A percentile compares a stretch with the other conserved stretches of the same genome.
Conservation (phyloP, 2,888 invertebrate species). For the Meghimatium bilineatum region DNA sequence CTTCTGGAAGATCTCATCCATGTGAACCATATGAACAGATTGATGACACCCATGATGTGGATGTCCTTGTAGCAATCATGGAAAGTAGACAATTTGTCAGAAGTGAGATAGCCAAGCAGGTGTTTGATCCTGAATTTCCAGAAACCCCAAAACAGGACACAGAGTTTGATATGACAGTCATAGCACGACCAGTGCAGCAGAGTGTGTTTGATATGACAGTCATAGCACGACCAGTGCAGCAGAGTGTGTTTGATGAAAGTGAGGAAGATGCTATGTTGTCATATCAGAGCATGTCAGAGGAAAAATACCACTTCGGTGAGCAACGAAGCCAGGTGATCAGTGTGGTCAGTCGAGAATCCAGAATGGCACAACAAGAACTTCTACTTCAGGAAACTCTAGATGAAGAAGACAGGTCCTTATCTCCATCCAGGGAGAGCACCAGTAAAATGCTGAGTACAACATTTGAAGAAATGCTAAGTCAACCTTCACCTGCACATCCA, state of each 20-base stretch:
- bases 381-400: slow-evolving; percentile 67
- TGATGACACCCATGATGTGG: slow-evolving; percentile 66
- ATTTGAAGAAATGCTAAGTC: slow-evolving; percentile 58
- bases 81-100: slow-evolving; percentile 57
- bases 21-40: slow-evolving; percentile 73
- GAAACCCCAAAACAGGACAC: slow-evolving; percentile 38
- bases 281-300: slow-evolving; percentile 31
- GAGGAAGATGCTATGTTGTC: slow-evolving; percentile 43
- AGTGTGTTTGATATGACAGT: slow-evolving; percentile 26
- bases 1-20: neutral
- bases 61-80: slow-evolving; percentile 68
- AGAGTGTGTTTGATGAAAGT: slow-evolving; percentile 40
- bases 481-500: slow-evolving; percentile 34
- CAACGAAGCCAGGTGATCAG: slow-evolving; percentile 47
- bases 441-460: slow-evolving; percentile 67
- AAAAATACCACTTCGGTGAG: neutral
- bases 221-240: neutral
- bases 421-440: slow-evolving; percentile 67
- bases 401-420: slow-evolving; percentile 69
- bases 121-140: slow-evolving; percentile 48
- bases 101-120: slow-evolving; percentile 59
- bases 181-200: neutral
- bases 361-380: slow-evolving; percentile 69
- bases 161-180: slow-evolving; percentile 11
- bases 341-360: slow-evolving; percentile 68